A percentile compares a stretch with the other conserved stretches of the same genome.
These are phyloP conservation scores for Sylvietta virens DNA, from an alignment of 2,113 vertebrate species.

Conservation along the genomic window DNA sequence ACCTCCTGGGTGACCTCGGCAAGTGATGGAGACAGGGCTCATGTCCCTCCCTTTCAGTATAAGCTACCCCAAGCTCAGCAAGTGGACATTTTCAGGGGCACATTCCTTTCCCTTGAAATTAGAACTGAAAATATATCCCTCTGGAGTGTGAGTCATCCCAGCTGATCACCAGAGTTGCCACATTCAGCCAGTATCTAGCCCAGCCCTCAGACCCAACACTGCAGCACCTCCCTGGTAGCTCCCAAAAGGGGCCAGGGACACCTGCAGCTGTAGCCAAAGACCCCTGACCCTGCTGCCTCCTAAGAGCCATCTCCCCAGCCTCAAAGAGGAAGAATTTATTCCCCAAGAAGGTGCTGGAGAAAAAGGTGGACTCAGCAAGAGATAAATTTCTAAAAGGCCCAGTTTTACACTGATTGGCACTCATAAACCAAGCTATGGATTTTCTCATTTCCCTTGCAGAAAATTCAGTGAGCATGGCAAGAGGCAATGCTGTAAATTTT, in stretches of 20 bases:
- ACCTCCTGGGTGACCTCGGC: neutral
- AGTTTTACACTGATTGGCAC: conserved; percentile 34
- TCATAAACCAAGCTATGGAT: conserved; percentile 43
- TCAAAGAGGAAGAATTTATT: conserved; percentile 34
- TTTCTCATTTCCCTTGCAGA: conserved; percentile 52
- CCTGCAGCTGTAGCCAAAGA: neutral
- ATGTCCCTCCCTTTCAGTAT: neutral
- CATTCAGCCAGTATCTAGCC: neutral
- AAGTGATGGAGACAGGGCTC: neutral
- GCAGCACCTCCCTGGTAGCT: neutral
- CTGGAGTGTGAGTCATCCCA: neutral
- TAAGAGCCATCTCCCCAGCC: neutral
- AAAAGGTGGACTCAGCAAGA: conserved; percentile 47
- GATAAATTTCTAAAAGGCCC: conserved; percentile 40
- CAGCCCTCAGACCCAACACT: fast-evolving
- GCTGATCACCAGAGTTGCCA: neutral
- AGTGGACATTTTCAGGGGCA: neutral
- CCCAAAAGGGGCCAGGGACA: neutral
- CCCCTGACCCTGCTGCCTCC: fast-evolving
- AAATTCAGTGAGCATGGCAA: neutral
- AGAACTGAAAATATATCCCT: fast-evolving
- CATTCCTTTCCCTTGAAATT: neutral
- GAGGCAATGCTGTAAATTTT: neutral
- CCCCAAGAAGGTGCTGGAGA: neutral
- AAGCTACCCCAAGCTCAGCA: neutral